Evolutionary conservation across 2,888 invertebrate genomes (phyloP), one percentile per base, ranked within the genome.

Genomic region (Luffia ferchaultella): DNA sequence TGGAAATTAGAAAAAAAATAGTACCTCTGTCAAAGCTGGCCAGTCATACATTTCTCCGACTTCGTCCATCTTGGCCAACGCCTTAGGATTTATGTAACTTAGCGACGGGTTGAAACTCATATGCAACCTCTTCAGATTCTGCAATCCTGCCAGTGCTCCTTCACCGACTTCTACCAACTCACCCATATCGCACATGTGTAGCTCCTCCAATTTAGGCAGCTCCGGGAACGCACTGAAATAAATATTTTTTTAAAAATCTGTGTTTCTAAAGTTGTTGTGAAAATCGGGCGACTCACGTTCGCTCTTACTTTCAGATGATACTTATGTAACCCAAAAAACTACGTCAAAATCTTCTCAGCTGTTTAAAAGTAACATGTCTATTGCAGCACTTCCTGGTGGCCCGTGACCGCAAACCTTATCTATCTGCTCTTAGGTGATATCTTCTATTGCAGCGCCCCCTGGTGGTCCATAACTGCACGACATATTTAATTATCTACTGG

Each of bases 141-240:
- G 66, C 20, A 83, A 55, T 0, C 79, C 79, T 0, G 69, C 60
- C 1, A 83, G 59, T 0, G 82, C 62, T 0, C 74, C 76, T 0
- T 85, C 77, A 0, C 89, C 86, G 20, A 95, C 87, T 20, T 65
- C 65, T 0, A 65, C 73, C 44, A 95, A 70, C 1, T 84, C 66
- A 0, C 84, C 76, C 88, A 93, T 90, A 55, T 89, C 86, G 48
- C 89, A 88, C 67, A 95, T 82, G 57, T 90, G 89, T 0, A 95
- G 73, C 47, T 87, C 86, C 61, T 85, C 78, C 16, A 95, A 68
- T 3, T 86, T 86, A 0, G 79, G 68, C 50, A 94, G 78, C 1
- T 62, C 62, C 0, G 92, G 91, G 65, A 93, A 92, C 2, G 87
- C 84, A 16, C 89, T 90, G 63, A n/a, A 74, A 76, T 41, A 18